phyloP scores from a whole-genome alignment of 2,113 vertebrate species.

The Numenius arquata region DNA sequence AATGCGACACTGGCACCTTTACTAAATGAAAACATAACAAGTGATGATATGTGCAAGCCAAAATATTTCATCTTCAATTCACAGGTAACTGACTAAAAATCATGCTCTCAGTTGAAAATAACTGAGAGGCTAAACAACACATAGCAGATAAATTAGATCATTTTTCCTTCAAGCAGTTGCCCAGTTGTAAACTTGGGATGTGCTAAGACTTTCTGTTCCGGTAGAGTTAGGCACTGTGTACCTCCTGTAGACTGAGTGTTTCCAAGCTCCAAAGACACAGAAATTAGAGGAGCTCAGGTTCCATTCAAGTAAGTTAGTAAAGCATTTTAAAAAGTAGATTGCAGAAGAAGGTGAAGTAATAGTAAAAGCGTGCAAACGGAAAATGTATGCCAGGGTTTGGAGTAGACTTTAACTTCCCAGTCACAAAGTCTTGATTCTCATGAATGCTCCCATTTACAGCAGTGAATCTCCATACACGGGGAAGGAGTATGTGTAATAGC shows the following conservation, averaged over 20 bases:
- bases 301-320: neutral
- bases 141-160: neutral
- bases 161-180: neutral
- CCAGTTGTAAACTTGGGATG: neutral
- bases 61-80: slow-evolving; percentile 93
- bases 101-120: neutral
- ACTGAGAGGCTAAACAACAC: neutral
- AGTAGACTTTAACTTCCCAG: neutral
- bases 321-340: neutral
- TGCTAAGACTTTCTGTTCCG: neutral
- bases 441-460: neutral
- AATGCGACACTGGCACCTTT: slow-evolving; percentile 65
- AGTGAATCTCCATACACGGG: neutral
- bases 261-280: neutral
- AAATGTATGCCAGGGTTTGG: neutral
- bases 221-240: neutral
- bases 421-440: neutral
- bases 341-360: neutral
- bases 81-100: slow-evolving; percentile 76
- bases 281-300: neutral
- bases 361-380: neutral
- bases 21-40: slow-evolving; percentile 51
- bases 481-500: neutral
- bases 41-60: slow-evolving; percentile 81
- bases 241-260: neutral